Base-by-base conservation (phyloP, 2,797 vertebrate genomes). In the Hypotaenidia okinawae region DNA sequence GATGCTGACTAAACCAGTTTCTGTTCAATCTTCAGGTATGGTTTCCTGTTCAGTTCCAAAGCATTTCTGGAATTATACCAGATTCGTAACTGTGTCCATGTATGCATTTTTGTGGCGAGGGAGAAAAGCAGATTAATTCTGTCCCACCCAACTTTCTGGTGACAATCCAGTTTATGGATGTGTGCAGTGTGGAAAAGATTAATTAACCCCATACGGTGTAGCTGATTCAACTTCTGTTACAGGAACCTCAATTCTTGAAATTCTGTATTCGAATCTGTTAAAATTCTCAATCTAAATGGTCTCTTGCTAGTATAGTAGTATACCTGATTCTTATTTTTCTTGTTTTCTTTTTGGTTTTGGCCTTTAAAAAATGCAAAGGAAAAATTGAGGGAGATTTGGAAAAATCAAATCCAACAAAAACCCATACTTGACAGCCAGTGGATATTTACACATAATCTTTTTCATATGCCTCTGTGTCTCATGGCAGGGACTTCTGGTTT, bases 341-440 rank as follows among this genome's bases (percentile, higher is more conserved):
- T 94, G 14, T 57, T 62, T 75, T 73, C 1, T 11, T 84, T 93
- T 84, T 51, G 2, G 3, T 43, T 82, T 83, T 64, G 24, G 10
- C 35, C 14, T 77, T 64, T 30, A 37, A 75, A 86, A 67, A 67
- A 25, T 24, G 13, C 7, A 72, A 51, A 92, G 6, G 14, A 74
- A 84, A 91, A 91, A 63, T 24, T 47, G 15, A 39, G 28, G 85
- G 10, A 62, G 13, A 74, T 23, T n/a, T 77, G 32, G 72, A 82
- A 89, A 89, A 91, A 85, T 67, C 23, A 77, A 87, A 92, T 89
- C 84, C 61, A 94, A 55, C 19, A 74, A 93, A 95, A 87, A n/a
- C 23, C n/a, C 21, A 18, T 32, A 12, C 32, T 72, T 92, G 64
- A 84, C 64, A 93, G 64, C 57, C 58, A 80, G 33, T 72, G 18